Evolutionary conservation across 2,113 vertebrate genomes (phyloP).

Genomic region (Hymenochirus boettgeri): DNA sequence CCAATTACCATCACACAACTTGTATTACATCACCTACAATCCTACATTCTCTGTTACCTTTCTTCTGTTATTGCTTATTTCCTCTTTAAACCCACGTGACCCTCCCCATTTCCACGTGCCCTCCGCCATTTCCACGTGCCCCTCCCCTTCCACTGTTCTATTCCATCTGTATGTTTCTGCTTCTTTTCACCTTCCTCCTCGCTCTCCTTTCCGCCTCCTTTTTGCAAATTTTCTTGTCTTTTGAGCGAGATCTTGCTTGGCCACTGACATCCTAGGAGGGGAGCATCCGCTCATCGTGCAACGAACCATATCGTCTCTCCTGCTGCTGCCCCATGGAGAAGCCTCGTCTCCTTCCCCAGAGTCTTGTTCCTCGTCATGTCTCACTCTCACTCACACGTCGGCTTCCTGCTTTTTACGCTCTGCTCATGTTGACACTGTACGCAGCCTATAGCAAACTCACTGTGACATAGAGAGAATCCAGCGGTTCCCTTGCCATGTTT

Average conservation of each 20-base stretch:
- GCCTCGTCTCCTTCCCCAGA: not conserved
- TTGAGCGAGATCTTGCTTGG: constrained; percentile 26
- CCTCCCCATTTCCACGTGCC: too few species aligned
- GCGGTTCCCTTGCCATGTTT: not conserved
- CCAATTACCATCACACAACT: too few species aligned
- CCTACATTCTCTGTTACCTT: too few species aligned
- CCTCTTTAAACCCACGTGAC: too few species aligned
- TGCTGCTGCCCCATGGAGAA: constrained; percentile 3
- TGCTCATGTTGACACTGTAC: constrained; percentile 15
- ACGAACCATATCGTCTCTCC: constrained; percentile 16
- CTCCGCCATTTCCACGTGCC: too few species aligned
- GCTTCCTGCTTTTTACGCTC: constrained; percentile 28
- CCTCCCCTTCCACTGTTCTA: too few species aligned
- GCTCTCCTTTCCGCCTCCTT: not conserved
- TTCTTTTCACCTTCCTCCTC: not conserved
- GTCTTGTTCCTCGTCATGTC: not conserved
- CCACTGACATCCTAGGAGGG: constrained; percentile 18
- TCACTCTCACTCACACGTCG: not conserved
- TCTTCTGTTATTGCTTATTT: too few species aligned
- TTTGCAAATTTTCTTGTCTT: not conserved
- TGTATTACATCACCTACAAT: too few species aligned
- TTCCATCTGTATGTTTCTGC: too few species aligned
- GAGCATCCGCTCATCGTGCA: constrained; percentile 3
- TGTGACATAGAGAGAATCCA: not conserved
- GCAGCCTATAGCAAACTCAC: constrained; percentile 6